phyloP scores from a whole-genome alignment of 2,113 vertebrate genomes.

The Scortum barcoo region DNA sequence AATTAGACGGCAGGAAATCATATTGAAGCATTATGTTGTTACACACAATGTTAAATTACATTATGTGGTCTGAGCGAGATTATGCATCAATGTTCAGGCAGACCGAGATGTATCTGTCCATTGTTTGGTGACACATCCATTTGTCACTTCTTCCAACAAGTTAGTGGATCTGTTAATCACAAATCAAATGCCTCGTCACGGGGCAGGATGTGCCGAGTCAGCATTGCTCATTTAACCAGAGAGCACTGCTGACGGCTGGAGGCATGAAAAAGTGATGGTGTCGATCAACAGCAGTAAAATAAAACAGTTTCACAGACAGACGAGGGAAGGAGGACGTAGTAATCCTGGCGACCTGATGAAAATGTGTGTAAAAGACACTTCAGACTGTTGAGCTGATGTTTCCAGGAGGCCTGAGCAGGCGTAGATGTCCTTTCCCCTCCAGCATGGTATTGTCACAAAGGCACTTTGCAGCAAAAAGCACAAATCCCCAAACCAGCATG shows the following conservation, averaged over 20 bases:
- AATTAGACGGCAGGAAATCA: constrained; percentile 44
- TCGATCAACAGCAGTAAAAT: neutral
- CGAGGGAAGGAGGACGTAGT: neutral
- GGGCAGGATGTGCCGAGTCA: constrained; percentile 20
- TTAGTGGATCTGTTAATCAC: constrained; percentile 23
- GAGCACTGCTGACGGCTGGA: neutral
- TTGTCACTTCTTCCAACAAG: constrained; percentile 5
- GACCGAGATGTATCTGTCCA: neutral
- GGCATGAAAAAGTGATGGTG: neutral
- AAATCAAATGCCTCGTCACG: neutral
- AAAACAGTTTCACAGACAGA: neutral
- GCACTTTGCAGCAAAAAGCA: neutral
- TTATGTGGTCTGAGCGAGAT: constrained; percentile 33
- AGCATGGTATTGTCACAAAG: neutral
- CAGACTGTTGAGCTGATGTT: constrained; percentile 14
- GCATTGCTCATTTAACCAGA: constrained; percentile 10
- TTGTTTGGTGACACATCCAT: constrained; percentile 22
- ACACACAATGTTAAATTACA: constrained; percentile 7
- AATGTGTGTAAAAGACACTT: constrained; percentile 46
- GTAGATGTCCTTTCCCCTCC: constrained; percentile 15
- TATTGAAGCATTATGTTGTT: constrained; percentile 26
- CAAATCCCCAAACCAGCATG: no score
- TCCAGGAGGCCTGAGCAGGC: constrained; percentile 12
- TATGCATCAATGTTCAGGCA: neutral
- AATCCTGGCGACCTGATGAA: constrained; percentile 48